Percentiles rank a stretch among this genome's conserved stretches.
Evolutionary conservation across 2,888 invertebrate species (phyloP).

Genomic region (Leptopilina myrica): DNA sequence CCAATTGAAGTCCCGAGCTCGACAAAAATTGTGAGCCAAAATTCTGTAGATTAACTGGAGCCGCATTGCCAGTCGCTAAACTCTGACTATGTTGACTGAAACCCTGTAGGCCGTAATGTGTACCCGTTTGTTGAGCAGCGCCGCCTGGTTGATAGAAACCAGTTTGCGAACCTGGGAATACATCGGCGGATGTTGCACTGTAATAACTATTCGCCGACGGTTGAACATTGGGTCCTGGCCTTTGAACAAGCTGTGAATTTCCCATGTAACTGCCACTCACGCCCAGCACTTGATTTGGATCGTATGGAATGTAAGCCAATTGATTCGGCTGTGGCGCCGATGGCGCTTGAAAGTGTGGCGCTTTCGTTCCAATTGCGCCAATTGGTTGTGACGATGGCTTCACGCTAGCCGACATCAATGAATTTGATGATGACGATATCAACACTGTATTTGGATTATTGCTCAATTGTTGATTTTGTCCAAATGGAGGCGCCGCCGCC

Average conservation of each 20-base stretch:
- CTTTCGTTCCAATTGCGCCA: conserved; percentile 88
- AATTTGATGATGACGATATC: conserved; percentile 91
- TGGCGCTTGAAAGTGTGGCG: conserved; percentile 78
- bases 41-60: conserved; percentile 78
- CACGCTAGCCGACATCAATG: conserved; percentile 91
- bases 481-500: conserved; percentile 82
- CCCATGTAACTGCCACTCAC: conserved; percentile 80
- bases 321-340: conserved; percentile 79
- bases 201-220: conserved; percentile 75
- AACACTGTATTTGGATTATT: conserved; percentile 92
- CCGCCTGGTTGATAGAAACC: conserved; percentile 75
- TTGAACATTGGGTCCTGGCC: conserved; percentile 78
- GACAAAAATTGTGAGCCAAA: conserved; percentile 80
- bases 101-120: conserved; percentile 76
- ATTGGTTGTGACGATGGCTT: conserved; percentile 90
- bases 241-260: conserved; percentile 81
- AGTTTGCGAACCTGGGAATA: conserved; percentile 74
- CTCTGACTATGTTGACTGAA: conserved; percentile 76
- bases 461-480: conserved; percentile 87
- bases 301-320: conserved; percentile 81
- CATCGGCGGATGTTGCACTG: conserved; percentile 74
- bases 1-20: conserved; percentile 81
- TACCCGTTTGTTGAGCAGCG: conserved; percentile 74
- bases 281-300: conserved; percentile 78
- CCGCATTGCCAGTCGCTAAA: conserved; percentile 74